These are phyloP conservation scores for Paragorgia papillata DNA, from an alignment of 92 coral and sea anemone species.

Conservation along the genomic window DNA sequence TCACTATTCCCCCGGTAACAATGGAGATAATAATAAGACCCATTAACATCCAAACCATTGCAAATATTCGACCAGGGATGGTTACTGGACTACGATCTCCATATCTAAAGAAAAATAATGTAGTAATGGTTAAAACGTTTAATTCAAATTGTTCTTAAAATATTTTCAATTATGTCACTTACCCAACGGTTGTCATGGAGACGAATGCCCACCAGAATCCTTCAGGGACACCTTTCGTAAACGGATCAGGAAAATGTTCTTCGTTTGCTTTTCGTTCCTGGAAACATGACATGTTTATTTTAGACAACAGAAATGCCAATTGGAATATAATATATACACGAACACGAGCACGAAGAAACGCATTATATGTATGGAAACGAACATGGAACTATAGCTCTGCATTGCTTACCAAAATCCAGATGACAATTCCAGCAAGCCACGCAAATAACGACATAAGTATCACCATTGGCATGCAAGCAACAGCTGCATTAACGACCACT, in stretches of 20 bases:
- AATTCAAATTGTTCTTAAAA: no score
- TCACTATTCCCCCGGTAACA: slow-evolving; percentile 57
- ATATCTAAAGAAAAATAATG: slow-evolving; percentile 47
- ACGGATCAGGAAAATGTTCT: slow-evolving; percentile 2
- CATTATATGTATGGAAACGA: no score
- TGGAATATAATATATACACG: slow-evolving; percentile 45
- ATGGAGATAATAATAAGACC: slow-evolving; percentile 67
- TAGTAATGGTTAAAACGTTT: background rate
- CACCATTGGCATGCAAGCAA: slow-evolving; percentile 56
- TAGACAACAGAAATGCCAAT: slow-evolving; percentile 42
- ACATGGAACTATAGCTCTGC: no score
- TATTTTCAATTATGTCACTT: background rate
- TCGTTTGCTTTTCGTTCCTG: slow-evolving; percentile 3
- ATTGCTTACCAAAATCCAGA: slow-evolving; percentile 71
- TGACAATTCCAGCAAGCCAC: slow-evolving; percentile 52
- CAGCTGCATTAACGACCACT: slow-evolving; percentile 21
- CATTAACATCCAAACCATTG: slow-evolving; percentile 61
- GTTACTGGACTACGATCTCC: slow-evolving; percentile 74
- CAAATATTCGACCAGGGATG: slow-evolving; percentile 50
- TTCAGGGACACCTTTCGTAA: slow-evolving; percentile 13
- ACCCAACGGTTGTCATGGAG: slow-evolving; percentile 32
- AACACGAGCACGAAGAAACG: no score
- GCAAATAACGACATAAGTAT: slow-evolving; percentile 38
- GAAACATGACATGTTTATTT: slow-evolving; percentile 4
- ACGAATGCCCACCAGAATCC: slow-evolving; percentile 34